Evolutionary conservation across 2,888 invertebrate species (phyloP), one percentile per base, ranked within the genome.

Genomic region (Ctenicera cuprea): DNA sequence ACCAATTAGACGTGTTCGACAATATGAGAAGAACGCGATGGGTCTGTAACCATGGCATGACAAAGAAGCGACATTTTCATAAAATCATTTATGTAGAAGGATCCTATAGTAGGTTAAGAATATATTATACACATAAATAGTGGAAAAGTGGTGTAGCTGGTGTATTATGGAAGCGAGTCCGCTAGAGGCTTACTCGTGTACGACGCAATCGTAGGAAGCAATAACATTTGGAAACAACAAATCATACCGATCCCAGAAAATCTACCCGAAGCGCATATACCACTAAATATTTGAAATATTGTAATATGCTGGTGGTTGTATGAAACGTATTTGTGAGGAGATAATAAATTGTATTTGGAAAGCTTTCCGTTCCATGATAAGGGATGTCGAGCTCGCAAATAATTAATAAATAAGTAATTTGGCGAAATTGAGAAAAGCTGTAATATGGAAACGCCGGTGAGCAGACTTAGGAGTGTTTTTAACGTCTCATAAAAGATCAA

Each of bases 181-280:
- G 59, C 65, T 52, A 73, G 57, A 69, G 69, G 69, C 69, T 73
- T 73, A 73, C 73, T 69, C 45, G 69, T 69, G 65, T 68, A 73
- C 69, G 73, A 64, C 57, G 68, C 73, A 73, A 65, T 73, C 68
- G 63, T 69, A 73, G 69, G 68, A 73, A 73, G 83, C 84, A 85
- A 84, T 85, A 86, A 83, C 82, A 85, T 85, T 86, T 83, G 83
- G 82, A 83, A 85, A 85, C 85, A 84, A 86, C 86, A 86, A 86
- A 86, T 86, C 86, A 86, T 84, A 81, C 81, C 84, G 82, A 86
- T 86, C 85, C 85, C 77, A 85, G 82, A 85, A 85, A 85, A 86
- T 86, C 85, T 84, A 82, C 83, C 78, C 79, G 65, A 75, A 67
- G 70, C 76, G 64, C 64, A 73, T 70, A 73, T 68, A 77, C 74